These are phyloP conservation scores for Seriola quinqueradiata DNA, from an alignment of 2,113 vertebrate species.

Conservation along the genomic window DNA sequence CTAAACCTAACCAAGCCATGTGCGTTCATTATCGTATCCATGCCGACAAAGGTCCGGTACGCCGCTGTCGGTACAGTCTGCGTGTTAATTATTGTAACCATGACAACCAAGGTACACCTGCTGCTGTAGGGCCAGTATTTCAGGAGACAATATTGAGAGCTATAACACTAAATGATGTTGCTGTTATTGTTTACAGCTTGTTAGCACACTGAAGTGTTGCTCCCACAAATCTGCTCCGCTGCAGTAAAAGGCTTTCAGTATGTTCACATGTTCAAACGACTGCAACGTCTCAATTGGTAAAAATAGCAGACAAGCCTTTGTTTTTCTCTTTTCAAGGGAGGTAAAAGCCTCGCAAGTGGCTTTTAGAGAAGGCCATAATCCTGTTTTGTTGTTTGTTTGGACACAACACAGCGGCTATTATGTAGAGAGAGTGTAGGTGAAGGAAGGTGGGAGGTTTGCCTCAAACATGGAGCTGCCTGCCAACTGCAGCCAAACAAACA, in stretches of 20 bases:
- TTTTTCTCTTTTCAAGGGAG: conserved; percentile 5
- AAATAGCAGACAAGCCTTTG: conserved; percentile 3
- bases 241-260: neutral
- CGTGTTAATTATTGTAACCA: too few relatives aligned
- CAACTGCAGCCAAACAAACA: conserved; percentile 22
- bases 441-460: conserved; percentile 30
- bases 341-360: conserved; percentile 1
- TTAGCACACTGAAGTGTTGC: neutral
- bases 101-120: too few relatives aligned
- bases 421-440: conserved; percentile 49
- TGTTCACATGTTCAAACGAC: neutral
- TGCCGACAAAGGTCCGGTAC: too few relatives aligned
- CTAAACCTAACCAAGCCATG: too few relatives aligned
- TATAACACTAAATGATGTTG: too few relatives aligned
- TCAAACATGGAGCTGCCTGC: conserved; percentile 22
- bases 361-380: conserved; percentile 14
- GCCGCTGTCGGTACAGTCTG: too few relatives aligned
- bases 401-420: conserved; percentile 24
- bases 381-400: conserved; percentile 29
- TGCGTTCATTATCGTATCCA: too few relatives aligned
- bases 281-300: neutral
- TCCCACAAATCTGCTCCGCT: neutral
- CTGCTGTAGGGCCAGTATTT: too few relatives aligned
- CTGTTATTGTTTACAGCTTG: conserved; percentile 6
- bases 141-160: too few relatives aligned